Percentiles rank a stretch among this genome's conserved stretches.
These are phyloP conservation scores for Fabriciana adippe DNA, from an alignment of 2,888 invertebrate species.

Conservation along the genomic window DNA sequence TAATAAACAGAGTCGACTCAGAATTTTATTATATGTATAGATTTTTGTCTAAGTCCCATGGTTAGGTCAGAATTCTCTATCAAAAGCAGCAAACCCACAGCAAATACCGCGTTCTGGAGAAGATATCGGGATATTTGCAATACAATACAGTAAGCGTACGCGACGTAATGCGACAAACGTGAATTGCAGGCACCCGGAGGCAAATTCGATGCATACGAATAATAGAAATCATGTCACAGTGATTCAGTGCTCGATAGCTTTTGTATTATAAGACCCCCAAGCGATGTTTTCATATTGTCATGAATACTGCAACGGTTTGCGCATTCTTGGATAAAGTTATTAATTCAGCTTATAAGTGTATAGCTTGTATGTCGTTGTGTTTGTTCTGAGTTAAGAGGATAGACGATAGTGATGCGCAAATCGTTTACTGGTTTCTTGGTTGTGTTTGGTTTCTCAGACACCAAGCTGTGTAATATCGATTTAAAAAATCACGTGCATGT, in stretches of 20 bases:
- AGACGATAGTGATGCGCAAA: no score
- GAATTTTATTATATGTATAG: no score
- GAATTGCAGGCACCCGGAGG: conserved; percentile 41
- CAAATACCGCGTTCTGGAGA: not conserved
- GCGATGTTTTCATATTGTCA: conserved; percentile 31
- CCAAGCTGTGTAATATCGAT: no score
- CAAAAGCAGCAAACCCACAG: no score
- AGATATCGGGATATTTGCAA: conserved; percentile 28
- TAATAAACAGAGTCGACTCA: no score
- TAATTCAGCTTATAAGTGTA: conserved; percentile 9
- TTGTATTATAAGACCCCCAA: conserved; percentile 56
- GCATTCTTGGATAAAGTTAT: conserved; percentile 10
- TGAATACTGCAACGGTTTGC: conserved; percentile 16
- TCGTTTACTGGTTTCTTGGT: no score
- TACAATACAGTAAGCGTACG: conserved; percentile 28
- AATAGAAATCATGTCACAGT: conserved; percentile 64
- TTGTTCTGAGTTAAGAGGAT: not conserved
- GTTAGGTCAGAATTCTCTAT: no score
- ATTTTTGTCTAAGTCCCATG: no score
- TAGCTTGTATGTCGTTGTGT: not conserved
- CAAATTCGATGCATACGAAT: conserved; percentile 54
- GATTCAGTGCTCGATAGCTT: conserved; percentile 66
- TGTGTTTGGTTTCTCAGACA: no score
- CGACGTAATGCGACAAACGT: conserved; percentile 39
- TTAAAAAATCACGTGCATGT: no score